phyloP scores from a whole-genome alignment of 2,797 vertebrate species.

The Helicolenus hilgendorfi region DNA sequence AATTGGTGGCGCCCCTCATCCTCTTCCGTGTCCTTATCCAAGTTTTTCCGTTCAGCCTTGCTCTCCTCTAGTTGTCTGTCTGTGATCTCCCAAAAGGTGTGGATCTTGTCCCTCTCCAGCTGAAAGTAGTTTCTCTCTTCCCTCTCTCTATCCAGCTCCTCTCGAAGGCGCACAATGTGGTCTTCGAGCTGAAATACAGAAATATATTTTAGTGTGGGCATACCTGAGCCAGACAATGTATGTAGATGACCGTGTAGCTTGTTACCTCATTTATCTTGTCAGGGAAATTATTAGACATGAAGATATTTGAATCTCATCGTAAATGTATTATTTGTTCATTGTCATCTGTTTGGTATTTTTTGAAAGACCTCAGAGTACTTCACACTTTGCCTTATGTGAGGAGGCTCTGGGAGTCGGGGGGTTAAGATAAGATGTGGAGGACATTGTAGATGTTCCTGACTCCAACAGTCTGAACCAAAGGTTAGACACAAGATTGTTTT shows the following conservation, averaged over 20 bases:
- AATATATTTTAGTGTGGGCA: not conserved
- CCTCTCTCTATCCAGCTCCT: conserved; percentile 93
- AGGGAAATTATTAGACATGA: too few relatives aligned
- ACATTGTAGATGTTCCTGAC: too few relatives aligned
- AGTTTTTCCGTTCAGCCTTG: conserved; percentile 90
- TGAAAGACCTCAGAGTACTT: too few relatives aligned
- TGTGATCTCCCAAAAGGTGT: conserved; percentile 92
- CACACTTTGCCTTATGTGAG: too few relatives aligned
- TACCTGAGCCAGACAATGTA: not conserved
- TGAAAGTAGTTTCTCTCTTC: conserved; percentile 96
- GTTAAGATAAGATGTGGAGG: too few relatives aligned
- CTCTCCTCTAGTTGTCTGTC: conserved; percentile 91
- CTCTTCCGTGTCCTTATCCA: conserved; percentile 93
- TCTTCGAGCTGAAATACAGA: conserved; percentile 89
- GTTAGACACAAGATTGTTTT: too few relatives aligned
- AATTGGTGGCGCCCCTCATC: conserved; percentile 93
- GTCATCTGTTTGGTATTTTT: too few relatives aligned
- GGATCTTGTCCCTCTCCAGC: conserved; percentile 93
- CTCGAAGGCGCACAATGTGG: conserved; percentile 86
- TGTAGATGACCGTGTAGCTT: not conserved
- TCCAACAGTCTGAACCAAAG: too few relatives aligned
- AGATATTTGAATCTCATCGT: too few relatives aligned
- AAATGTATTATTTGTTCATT: too few relatives aligned
- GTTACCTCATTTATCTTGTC: not conserved
- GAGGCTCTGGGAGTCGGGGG: too few relatives aligned